Base-by-base conservation (phyloP, 2,113 vertebrate genomes). In the Enhydra lutris region DNA sequence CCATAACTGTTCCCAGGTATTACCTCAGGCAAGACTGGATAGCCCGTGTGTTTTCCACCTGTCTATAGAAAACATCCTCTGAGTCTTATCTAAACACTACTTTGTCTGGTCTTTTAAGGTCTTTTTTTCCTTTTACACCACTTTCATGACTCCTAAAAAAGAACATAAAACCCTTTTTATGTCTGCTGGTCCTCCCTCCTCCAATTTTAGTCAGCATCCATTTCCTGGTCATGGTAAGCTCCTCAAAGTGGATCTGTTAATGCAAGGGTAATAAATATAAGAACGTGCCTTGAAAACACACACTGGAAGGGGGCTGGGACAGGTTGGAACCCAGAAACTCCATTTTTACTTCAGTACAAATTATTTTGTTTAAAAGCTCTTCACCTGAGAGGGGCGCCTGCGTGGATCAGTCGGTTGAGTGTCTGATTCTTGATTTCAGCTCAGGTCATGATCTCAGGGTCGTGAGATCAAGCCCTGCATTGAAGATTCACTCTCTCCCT, bases 151-250 rank as follows among this genome's bases (percentile, higher is more conserved):
- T 97, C 93, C 94, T 97, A 94, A 92, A 98, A 98, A 97, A 97
- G 98, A 98, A 98, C 98, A 98, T 98, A 98, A 98, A 98, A 98
- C 98, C 90, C 98, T 98, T 98, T 98, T 98, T 98, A 98, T 97
- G 97, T 97, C 95, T 97, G 84, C 92, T 95, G 82, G 92, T 97
- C 81, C 90, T 97, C 92, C 97, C 94, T 79, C 94, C 96, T 98
- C 97, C 94, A 82, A 82, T 97, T 97, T 97, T 85, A 95, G 95
- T 87, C 96, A 29, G 83, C 95, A 84, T 97, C 97, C 97, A 98
- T 98, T 98, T 98, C 98, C 98, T 98, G 98, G 98, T 98, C 98
- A 98, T 55, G 71, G 97, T 82, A 90, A 98, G 96, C 95, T 98
- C 96, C 97, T 98, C 97, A 94, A 97, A 96, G 98, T 61, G 87